A percentile compares a stretch with the other conserved stretches of the same genome.
phyloP scores from a whole-genome alignment of 2,888 invertebrate species.

The Ophion ellenae region DNA sequence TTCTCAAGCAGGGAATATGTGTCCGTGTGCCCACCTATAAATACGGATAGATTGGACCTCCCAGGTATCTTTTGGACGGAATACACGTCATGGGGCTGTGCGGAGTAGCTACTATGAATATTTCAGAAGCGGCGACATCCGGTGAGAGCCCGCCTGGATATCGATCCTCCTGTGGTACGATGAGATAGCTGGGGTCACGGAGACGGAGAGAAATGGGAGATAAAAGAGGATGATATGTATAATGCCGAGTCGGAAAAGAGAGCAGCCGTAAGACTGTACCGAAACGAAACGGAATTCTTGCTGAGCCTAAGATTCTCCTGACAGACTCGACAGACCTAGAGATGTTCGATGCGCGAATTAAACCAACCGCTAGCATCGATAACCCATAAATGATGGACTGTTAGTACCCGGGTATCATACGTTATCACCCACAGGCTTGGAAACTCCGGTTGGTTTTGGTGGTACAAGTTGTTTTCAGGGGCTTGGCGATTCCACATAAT shows the following conservation, averaged over 20 bases:
- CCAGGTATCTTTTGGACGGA: neutral
- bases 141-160: conserved; percentile 45
- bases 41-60: neutral
- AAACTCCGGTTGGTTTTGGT: too few species aligned
- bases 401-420: too few species aligned
- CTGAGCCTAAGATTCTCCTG: neutral
- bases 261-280: neutral
- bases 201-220: conserved; percentile 8
- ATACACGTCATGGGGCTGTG: neutral
- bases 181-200: conserved; percentile 37
- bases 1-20: neutral
- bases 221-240: neutral
- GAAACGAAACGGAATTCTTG: neutral
- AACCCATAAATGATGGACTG: too few species aligned
- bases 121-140: conserved; percentile 60
- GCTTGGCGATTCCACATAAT: too few species aligned
- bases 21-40: neutral
- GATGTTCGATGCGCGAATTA: neutral
- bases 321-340: neutral
- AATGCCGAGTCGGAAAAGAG: neutral
- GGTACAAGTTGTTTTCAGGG: too few species aligned
- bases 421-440: too few species aligned
- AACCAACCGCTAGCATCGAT: neutral
- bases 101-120: conserved; percentile 40
- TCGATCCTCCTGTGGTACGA: conserved; percentile 56